Evolutionary conservation across 2,113 vertebrate species (phyloP), one percentile per base, ranked within the genome.

Genomic region (Neolamprologus tretocephalus): DNA sequence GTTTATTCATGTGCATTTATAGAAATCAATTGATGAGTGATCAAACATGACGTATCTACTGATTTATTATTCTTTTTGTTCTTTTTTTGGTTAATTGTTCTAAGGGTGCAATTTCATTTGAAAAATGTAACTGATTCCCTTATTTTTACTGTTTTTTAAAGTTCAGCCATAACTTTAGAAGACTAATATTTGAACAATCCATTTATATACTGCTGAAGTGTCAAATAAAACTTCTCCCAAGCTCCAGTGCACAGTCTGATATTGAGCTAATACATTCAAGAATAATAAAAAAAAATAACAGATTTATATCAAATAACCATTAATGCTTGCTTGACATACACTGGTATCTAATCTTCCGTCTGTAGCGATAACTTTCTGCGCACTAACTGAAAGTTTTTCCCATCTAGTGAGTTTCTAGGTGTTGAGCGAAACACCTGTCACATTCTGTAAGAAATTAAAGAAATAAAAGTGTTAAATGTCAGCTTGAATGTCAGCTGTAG

Each of bases 261-360:
- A 4, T 35, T 7, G 51, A 89, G 81, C 90, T 90, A 92, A 21
- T 33, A 53, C 19, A 84, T 79, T 83, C 61, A 88, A 54, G 89
- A 80, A 75, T 33, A 6, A 3, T 16, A 58, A 12, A 7, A 28
- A 57, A 8, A 47, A 84, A 83, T 11, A 80, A 79, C 33, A 54
- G 79, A 79, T 85, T 28, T 2, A 12, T 42, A 71, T 92, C 86
- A 91, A 84, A 91, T 31, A 7, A 53, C 19, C 53, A 19, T 37
- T 37, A 45, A 14, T 54, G 33, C 21, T 80, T 80, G 42, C 86
- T 81, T 71, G 2, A 61, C 47, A 28, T 57, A 31, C 35, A 83
- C 40, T 28, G 31, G n/a, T 63, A 58, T 85, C 78, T 81, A 37
- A 68, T 87, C 82, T 79, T 47, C 33, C 58, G 26, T 87, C 73